Evolutionary conservation across 92 coral and sea anemone genomes (phyloP).

Genomic region (Montipora capitata): DNA sequence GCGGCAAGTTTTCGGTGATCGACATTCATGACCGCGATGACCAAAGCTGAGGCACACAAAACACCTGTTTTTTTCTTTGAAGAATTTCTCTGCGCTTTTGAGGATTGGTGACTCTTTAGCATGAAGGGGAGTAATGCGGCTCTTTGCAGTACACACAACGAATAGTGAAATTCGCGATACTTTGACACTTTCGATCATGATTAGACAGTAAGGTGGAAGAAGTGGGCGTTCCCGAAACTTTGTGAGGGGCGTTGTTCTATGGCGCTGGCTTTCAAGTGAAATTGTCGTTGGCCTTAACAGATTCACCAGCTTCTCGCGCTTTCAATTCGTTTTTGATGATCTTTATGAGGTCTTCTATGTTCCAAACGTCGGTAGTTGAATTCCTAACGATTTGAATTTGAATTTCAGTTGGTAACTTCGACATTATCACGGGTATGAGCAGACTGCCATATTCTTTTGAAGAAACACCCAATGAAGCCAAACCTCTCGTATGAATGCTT

Average conservation of each 20-base stretch:
- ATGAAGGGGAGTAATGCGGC: background rate
- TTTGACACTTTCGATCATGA: background rate
- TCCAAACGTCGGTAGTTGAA: conserved; percentile 41
- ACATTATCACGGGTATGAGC: conserved; percentile 50
- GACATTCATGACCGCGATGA: conserved; percentile 25
- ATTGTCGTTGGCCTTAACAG: background rate
- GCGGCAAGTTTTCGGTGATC: conserved; percentile 16
- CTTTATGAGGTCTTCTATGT: conserved; percentile 48
- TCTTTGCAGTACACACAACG: background rate
- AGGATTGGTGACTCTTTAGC: background rate
- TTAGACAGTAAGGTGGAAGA: conserved; percentile 11
- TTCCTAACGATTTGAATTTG: conserved; percentile 53
- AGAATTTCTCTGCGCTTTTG: background rate
- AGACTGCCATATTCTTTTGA: conserved; percentile 66
- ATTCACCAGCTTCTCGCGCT: conserved; percentile 63
- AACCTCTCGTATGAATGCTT: conserved; percentile 62
- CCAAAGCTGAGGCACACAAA: conserved; percentile 11
- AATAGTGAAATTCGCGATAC: background rate
- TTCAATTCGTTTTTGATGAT: conserved; percentile 52
- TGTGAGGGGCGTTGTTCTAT: background rate
- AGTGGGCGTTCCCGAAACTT: conserved; percentile 38
- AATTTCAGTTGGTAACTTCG: conserved; percentile 54
- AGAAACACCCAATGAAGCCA: conserved; percentile 50
- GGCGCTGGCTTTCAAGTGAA: background rate
- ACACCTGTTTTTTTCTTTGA: background rate